Evolutionary conservation across 2,113 vertebrate genomes (phyloP).

Genomic region (Crocuta crocuta): DNA sequence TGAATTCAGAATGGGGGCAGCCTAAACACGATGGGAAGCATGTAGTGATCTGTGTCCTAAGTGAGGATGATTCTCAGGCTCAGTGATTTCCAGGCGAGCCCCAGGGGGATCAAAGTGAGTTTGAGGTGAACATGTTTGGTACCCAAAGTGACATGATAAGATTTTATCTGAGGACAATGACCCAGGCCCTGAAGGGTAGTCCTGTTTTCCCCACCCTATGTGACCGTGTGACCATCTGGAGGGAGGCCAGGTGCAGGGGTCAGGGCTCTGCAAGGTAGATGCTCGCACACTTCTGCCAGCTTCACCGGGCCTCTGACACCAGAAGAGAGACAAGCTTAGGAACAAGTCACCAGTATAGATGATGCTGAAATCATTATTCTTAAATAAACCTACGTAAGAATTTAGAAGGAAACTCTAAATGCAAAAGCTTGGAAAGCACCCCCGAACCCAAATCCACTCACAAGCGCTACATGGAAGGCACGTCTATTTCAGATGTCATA

Average conservation of each 20-base stretch:
- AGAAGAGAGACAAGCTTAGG: neutral
- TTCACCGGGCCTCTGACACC: neutral
- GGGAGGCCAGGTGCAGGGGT: neutral
- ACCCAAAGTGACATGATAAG: neutral
- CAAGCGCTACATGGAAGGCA: conserved; percentile 15
- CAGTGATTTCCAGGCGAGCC: neutral
- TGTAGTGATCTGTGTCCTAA: rapidly evolving
- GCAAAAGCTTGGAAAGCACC: conserved; percentile 54
- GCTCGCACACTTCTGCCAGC: neutral
- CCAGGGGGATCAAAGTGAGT: neutral
- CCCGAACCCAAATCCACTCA: conserved; percentile 34
- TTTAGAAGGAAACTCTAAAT: neutral
- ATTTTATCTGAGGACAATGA: neutral
- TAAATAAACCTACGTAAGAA: neutral
- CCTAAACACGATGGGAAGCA: neutral
- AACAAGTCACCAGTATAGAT: neutral
- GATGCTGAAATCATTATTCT: conserved; percentile 4
- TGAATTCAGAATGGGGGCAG: neutral
- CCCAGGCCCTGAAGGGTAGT: neutral
- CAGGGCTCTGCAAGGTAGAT: neutral
- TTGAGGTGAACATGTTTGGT: neutral
- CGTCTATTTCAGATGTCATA: conserved; percentile 36
- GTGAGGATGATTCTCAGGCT: neutral
- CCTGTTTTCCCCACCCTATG: neutral
- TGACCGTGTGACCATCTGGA: neutral